phyloP scores from a whole-genome alignment of 2,797 vertebrate species.

The Tokudaia muenninki region DNA sequence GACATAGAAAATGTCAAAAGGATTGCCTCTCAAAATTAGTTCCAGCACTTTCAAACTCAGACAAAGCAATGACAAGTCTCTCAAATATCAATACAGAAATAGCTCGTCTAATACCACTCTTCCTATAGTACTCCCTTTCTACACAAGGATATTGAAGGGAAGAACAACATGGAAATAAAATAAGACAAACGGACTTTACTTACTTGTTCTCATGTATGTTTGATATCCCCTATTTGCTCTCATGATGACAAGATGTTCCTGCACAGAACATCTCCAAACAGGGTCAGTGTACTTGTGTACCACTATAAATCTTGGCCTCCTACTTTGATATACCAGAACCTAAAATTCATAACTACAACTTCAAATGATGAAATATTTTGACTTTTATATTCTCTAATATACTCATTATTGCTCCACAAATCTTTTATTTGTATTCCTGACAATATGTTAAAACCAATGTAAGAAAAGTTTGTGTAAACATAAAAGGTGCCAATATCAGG shows the following conservation, averaged over 20 bases:
- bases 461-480: not conserved
- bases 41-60: not conserved
- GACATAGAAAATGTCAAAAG: not conserved
- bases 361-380: not conserved
- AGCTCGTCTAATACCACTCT: not conserved
- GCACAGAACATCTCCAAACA: not conserved
- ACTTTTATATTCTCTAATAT: not conserved
- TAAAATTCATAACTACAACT: conserved; percentile 1
- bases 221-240: not conserved
- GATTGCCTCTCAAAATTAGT: not conserved
- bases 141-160: not conserved
- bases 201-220: not conserved
- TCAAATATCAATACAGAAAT: not conserved
- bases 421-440: not conserved
- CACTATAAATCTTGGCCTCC: not conserved
- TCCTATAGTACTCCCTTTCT: not conserved
- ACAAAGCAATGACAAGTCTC: not conserved
- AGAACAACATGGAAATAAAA: not conserved
- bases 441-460: not conserved
- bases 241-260: not conserved
- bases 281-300: not conserved
- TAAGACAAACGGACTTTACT: not conserved
- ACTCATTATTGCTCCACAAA: not conserved
- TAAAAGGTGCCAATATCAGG: not conserved
- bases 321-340: not conserved